These are phyloP conservation scores for Diabrotica virgifera DNA, from an alignment of 1,140 invertebrate genomes.

Conservation along the genomic window DNA sequence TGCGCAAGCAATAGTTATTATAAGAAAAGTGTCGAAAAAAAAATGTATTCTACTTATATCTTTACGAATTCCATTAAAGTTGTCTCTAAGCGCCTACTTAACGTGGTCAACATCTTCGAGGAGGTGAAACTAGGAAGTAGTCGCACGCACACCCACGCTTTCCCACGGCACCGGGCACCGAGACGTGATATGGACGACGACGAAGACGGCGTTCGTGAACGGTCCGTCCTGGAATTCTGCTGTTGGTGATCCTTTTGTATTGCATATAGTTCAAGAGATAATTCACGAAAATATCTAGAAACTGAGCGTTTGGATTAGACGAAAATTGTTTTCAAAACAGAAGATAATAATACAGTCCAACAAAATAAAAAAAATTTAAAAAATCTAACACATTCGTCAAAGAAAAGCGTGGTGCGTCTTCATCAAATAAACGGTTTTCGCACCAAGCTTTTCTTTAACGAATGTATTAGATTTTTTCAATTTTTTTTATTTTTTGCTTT, in stretches of 20 bases:
- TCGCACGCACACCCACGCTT: constrained; percentile 25
- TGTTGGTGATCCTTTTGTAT: background rate
- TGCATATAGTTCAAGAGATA: background rate
- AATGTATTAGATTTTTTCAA: no score
- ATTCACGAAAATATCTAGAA: background rate
- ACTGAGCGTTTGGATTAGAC: background rate
- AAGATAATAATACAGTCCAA: no score
- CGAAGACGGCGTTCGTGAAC: background rate
- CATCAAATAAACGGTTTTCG: no score
- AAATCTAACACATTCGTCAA: no score
- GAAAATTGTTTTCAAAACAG: no score
- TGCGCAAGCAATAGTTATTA: no score
- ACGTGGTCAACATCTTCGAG: background rate
- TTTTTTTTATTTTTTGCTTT: no score
- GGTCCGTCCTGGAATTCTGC: background rate
- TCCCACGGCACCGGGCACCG: constrained; percentile 24
- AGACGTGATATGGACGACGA: constrained; percentile 11
- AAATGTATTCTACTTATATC: no score
- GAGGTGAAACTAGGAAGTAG: constrained; percentile 21
- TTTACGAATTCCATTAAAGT: background rate
- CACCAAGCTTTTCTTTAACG: no score
- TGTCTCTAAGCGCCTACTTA: constrained; percentile 1
- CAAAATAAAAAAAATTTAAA: no score
- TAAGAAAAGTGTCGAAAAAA: no score
- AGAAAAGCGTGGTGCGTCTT: no score